Base-by-base conservation (phyloP, 1,140 invertebrate genomes). In the Metaphire vulgaris region DNA sequence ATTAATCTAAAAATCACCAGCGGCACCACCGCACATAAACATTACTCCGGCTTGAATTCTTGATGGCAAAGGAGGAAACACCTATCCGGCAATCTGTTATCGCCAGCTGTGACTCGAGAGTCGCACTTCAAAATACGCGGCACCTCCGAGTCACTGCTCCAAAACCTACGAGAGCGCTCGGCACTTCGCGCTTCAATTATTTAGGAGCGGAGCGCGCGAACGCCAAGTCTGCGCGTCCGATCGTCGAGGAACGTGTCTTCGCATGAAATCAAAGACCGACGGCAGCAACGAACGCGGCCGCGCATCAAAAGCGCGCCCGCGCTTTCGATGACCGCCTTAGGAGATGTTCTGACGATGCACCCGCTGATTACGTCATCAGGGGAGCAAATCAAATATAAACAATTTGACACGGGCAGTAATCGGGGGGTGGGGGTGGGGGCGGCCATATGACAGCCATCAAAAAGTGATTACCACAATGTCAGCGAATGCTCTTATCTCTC, bases 161-260 rank as follows among this genome's bases (percentile, higher is more conserved):
- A 41, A 86, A 85, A 77, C 87, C 87, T 77, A 86, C 83, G 21
- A 85, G 85, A 34, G 86, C 80, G 80, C 68, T 82, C 78, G 74
- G 86, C 82, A 80, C 87, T 81, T 79, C 80, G 31, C 74, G 76
- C 74, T 79, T 77, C 76, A 69, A 69, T 69, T 69, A 28, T 69
- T 31, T 2, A 28, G 68, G 31, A 69, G 31, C 2, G 31, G 6
- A 31, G 26, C 68, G 68, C 41, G 21, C 41, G 41, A 56, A 21
- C 41, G 6, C 6, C 41, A 21, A 56, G 41, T 21, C 41, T 12
- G 21, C 41, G 6, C 41, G 41, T 21, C 41, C 41, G 41, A 56
- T 56, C 6, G 41, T 12, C 41, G 41, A 56, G 6, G 41, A 56
- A 6, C 6, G 41, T 6, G 41, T 21, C 6, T 56, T n/a, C n/a